A percentile compares a stretch with the other conserved stretches of the same genome.
phyloP scores from a whole-genome alignment of 2,797 vertebrate species.

The Tinamus major region DNA sequence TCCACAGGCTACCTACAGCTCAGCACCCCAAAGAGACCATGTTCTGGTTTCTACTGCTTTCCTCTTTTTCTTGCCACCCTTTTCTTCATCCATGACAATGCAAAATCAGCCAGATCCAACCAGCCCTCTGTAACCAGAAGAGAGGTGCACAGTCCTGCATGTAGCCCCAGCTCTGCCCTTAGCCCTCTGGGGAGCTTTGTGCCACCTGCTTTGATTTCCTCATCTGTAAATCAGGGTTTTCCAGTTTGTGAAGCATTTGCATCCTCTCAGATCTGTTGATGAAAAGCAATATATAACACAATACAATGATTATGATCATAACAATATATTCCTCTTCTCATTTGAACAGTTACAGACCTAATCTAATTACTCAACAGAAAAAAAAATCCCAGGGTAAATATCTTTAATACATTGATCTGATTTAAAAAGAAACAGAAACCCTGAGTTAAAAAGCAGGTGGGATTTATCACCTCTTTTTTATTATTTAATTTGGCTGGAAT shows the following conservation, averaged over 20 bases:
- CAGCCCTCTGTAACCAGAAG: no score
- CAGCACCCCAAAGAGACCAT: not conserved
- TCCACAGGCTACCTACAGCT: not conserved
- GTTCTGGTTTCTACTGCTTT: not conserved
- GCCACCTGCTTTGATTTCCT: not conserved
- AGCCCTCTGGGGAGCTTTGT: not conserved
- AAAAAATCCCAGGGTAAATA: not conserved
- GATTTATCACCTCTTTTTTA: conserved; percentile 37
- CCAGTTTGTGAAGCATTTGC: not conserved
- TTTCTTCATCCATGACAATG: no score
- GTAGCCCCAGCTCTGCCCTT: not conserved
- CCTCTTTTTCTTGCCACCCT: not conserved
- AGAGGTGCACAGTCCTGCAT: not conserved
- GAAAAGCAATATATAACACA: not conserved
- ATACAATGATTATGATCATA: not conserved
- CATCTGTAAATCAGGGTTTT: not conserved
- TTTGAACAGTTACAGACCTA: not conserved
- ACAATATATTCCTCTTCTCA: not conserved
- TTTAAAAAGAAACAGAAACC: conserved; percentile 49
- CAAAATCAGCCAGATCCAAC: no score
- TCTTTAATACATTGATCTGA: not conserved
- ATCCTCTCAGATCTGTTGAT: not conserved
- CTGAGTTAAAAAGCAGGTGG: conserved; percentile 37
- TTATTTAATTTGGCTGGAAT: conserved; percentile 60
- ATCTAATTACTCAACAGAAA: not conserved